Evolutionary conservation across 2,113 vertebrate genomes (phyloP).

Genomic region (Campylomormyrus tamandua): DNA sequence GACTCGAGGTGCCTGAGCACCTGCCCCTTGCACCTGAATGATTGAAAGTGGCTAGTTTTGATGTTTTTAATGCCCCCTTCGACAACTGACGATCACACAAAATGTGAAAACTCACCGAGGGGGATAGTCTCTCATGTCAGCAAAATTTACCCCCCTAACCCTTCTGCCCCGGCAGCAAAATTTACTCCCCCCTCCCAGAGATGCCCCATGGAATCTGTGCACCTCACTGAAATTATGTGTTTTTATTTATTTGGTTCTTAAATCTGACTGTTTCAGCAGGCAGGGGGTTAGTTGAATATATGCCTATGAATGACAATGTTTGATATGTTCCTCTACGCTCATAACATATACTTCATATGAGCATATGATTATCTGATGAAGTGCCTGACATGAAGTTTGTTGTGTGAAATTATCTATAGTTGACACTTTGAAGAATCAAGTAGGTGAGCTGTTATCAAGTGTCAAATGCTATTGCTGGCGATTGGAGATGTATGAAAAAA

Average conservation of each 20-base stretch:
- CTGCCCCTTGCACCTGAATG: not conserved
- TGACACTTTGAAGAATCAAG: not conserved
- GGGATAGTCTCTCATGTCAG: no score
- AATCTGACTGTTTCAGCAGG: not conserved
- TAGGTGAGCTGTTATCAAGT: not conserved
- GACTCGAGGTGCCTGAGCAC: not conserved
- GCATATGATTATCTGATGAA: not conserved
- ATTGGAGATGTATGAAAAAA: not conserved
- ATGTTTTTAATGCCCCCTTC: not conserved
- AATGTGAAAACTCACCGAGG: no score
- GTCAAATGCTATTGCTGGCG: not conserved
- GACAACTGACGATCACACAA: not conserved
- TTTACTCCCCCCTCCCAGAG: no score
- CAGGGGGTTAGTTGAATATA: not conserved
- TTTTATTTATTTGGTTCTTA: not conserved
- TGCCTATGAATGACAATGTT: not conserved
- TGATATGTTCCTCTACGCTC: not conserved
- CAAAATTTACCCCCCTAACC: no score
- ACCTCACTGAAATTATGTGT: not conserved
- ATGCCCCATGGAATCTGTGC: not conserved
- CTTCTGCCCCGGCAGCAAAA: no score
- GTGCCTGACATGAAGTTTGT: not conserved
- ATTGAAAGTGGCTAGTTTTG: not conserved
- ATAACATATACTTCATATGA: not conserved
- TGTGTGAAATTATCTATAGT: not conserved